phyloP scores from a whole-genome alignment of 2,888 invertebrate species.

The Ichneumoninae sp. region DNA sequence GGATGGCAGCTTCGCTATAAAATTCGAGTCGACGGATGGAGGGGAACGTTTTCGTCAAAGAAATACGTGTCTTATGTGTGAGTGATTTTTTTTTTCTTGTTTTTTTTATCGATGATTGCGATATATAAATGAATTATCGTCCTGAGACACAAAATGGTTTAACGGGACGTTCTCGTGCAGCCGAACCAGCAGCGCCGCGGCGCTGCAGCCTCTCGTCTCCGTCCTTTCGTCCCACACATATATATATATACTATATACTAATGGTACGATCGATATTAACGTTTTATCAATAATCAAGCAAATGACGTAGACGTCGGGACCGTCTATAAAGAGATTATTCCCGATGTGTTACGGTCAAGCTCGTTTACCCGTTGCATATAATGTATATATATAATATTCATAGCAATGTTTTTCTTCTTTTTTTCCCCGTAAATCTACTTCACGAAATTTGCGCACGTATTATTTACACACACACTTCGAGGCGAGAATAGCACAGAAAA shows the following conservation, averaged over 20 bases:
- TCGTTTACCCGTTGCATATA: constrained; percentile 57
- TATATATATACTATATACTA: constrained; percentile 31
- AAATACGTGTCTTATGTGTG: constrained; percentile 1
- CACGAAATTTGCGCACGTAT: constrained; percentile 2
- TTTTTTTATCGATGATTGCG: constrained; percentile 54
- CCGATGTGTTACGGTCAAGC: constrained; percentile 55
- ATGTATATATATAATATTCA: constrained; percentile 39
- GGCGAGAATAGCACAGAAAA: constrained; percentile 37
- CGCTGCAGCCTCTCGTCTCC: constrained; percentile 30
- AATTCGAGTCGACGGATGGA: constrained; percentile 53
- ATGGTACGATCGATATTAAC: constrained; percentile 60
- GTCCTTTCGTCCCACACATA: constrained; percentile 23
- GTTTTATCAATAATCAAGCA: constrained; percentile 58
- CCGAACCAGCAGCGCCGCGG: constrained; percentile 26
- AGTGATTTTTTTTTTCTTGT: constrained; percentile 17
- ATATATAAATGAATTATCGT: constrained; percentile 51
- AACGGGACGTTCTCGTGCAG: constrained; percentile 43
- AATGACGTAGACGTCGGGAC: constrained; percentile 49
- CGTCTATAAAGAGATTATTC: constrained; percentile 51
- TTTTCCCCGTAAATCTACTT: constrained; percentile 3
- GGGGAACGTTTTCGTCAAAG: constrained; percentile 37
- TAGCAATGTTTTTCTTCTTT: constrained; percentile 8
- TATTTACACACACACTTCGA: constrained; percentile 3
- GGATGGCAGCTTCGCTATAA: constrained; percentile 61
- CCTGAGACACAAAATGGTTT: constrained; percentile 38